These are phyloP conservation scores for Tromatobia lineatoria DNA, from an alignment of 2,888 invertebrate genomes.

Conservation along the genomic window DNA sequence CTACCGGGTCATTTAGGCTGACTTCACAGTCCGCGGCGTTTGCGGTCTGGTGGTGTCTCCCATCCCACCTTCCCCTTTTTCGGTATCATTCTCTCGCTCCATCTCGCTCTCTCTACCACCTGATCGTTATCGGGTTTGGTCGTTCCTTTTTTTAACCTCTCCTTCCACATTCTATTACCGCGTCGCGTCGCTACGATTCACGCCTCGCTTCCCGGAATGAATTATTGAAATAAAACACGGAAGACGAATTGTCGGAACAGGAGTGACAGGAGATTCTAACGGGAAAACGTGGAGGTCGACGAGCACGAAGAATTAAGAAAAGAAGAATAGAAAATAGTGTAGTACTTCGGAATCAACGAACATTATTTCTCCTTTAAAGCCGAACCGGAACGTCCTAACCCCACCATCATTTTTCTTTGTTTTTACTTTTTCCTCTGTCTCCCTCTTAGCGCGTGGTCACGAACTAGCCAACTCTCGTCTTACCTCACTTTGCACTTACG, in stretches of 20 bases:
- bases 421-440: constrained; percentile 22
- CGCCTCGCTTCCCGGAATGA: constrained; percentile 65
- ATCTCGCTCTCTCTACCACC: constrained; percentile 32
- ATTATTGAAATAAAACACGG: constrained; percentile 68
- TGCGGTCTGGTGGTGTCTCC: constrained; percentile 48
- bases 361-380: constrained; percentile 65
- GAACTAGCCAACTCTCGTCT: constrained; percentile 64
- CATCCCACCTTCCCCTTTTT: constrained; percentile 14
- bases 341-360: constrained; percentile 1
- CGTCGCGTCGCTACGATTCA: constrained; percentile 56
- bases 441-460: constrained; percentile 69
- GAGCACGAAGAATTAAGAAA: constrained; percentile 15
- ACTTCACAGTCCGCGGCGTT: constrained; percentile 68
- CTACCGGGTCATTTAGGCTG: constrained; percentile 67
- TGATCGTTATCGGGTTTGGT: constrained; percentile 68
- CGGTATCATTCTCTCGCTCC: constrained; percentile 6
- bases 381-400: constrained; percentile 29
- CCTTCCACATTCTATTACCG: constrained; percentile 39
- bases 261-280: constrained; percentile 39
- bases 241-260: constrained; percentile 57
- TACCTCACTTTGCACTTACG: constrained; percentile 73
- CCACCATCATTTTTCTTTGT: constrained; percentile 5
- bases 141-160: constrained; percentile 54
- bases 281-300: constrained; percentile 26
- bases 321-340: not conserved